A percentile compares a stretch with the other conserved stretches of the same genome.
Conservation (phyloP, 2,797 vertebrate genomes). For the Onychomys leucogaster region DNA sequence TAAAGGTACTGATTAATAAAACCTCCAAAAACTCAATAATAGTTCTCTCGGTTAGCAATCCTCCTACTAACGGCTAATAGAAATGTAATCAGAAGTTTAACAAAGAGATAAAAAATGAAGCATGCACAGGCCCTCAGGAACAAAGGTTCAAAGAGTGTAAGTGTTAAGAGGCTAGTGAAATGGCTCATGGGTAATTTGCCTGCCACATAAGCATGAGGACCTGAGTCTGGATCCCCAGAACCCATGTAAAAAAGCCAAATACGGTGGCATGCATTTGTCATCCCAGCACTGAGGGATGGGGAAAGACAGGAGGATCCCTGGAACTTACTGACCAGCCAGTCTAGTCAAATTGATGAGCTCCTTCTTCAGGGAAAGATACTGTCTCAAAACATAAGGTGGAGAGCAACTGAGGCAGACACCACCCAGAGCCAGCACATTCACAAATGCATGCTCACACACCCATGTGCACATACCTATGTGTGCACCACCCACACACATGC, state of each 20-base stretch:
- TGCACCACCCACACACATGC: neutral
- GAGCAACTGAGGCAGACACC: neutral
- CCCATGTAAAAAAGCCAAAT: neutral
- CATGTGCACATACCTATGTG: neutral
- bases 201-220: neutral
- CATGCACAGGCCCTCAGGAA: neutral
- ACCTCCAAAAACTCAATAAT: neutral
- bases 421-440: no score
- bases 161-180: no score
- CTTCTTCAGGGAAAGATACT: neutral
- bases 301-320: neutral
- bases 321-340: neutral
- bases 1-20: neutral
- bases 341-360: neutral
- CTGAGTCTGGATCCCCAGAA: neutral
- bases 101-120: neutral
- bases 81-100: constrained; percentile 16
- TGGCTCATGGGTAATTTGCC: neutral
- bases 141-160: neutral
- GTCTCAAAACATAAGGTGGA: neutral
- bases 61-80: neutral
- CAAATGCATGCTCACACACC: no score
- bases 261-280: neutral
- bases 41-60: neutral
- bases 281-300: neutral